Evolutionary conservation across 2,888 invertebrate genomes (phyloP).

Genomic region (Leucophora obtusa): DNA sequence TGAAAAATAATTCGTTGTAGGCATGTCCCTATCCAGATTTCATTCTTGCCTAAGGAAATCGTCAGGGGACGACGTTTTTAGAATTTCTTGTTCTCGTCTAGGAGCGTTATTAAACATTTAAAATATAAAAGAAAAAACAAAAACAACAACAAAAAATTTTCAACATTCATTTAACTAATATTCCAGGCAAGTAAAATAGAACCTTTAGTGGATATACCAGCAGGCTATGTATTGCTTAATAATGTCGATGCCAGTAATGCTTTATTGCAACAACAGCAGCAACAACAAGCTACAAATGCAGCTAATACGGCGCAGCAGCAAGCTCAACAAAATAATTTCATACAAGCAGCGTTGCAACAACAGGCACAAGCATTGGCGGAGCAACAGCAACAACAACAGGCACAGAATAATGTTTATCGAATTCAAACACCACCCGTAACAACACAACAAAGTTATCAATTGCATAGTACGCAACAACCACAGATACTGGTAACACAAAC

Average conservation of each 20-base stretch:
- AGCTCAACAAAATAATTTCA: slow-evolving; percentile 46
- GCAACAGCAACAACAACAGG: slow-evolving; percentile 58
- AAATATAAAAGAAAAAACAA: too few species aligned
- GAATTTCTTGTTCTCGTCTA: too few species aligned
- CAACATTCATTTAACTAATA: too few species aligned
- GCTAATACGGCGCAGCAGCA: slow-evolving; percentile 40
- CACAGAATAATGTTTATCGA: slow-evolving; percentile 62
- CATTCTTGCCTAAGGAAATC: too few species aligned
- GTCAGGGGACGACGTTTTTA: too few species aligned
- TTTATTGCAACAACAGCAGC: slow-evolving; percentile 14
- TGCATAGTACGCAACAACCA: slow-evolving; percentile 63
- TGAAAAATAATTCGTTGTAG: too few species aligned
- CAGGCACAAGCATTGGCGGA: slow-evolving; percentile 56
- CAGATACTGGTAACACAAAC: slow-evolving; percentile 55
- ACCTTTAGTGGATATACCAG: slow-evolving; percentile 87
- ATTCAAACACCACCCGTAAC: slow-evolving; percentile 61
- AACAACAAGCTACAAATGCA: slow-evolving; percentile 33
- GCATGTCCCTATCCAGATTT: too few species aligned
- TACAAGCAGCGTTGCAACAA: slow-evolving; percentile 62
- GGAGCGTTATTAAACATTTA: too few species aligned
- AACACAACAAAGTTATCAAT: slow-evolving; percentile 66
- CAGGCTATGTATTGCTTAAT: slow-evolving; percentile 85
- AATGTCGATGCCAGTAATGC: slow-evolving; percentile 79
- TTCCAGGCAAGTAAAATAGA: slow-evolving; percentile 88
- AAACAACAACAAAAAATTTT: too few species aligned